A percentile compares a stretch with the other conserved stretches of the same genome.
Evolutionary conservation across 2,113 vertebrate species (phyloP).

Genomic region (Cervus canadensis): DNA sequence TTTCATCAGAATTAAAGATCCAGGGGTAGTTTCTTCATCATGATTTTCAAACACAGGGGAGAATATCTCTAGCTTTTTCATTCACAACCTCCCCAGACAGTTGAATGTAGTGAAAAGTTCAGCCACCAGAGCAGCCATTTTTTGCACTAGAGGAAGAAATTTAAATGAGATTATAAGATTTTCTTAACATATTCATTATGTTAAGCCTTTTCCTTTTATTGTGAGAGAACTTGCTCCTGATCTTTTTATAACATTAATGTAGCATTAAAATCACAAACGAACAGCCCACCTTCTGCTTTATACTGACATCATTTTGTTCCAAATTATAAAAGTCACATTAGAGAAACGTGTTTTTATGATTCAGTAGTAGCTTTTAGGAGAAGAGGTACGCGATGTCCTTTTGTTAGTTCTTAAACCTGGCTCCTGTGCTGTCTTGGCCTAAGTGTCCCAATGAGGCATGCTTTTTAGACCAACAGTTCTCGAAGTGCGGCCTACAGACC

Average conservation of each 20-base stretch:
- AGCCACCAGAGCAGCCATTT: not conserved
- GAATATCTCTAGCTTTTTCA: not conserved
- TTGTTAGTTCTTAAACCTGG: not conserved
- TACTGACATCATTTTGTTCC: not conserved
- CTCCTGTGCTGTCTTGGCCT: too few species aligned
- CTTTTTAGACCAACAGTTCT: not conserved
- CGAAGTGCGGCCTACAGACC: not conserved
- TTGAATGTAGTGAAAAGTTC: not conserved
- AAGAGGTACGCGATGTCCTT: not conserved
- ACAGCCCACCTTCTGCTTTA: not conserved
- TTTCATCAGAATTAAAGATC: not conserved
- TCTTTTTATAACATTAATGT: not conserved
- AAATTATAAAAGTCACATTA: not conserved
- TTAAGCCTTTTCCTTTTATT: not conserved
- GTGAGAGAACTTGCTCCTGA: not conserved
- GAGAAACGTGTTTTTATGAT: not conserved
- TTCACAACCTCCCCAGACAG: not conserved
- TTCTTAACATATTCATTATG: not conserved
- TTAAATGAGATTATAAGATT: not conserved
- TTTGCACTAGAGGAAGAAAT: not conserved
- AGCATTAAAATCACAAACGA: not conserved
- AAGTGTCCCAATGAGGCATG: not conserved
- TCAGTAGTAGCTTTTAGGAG: not conserved
- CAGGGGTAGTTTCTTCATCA: not conserved
- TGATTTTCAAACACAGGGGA: not conserved